A percentile compares a stretch with the other conserved stretches of the same genome.
Evolutionary conservation across 2,888 invertebrate species (phyloP).

Genomic region (Cabera pusaria): DNA sequence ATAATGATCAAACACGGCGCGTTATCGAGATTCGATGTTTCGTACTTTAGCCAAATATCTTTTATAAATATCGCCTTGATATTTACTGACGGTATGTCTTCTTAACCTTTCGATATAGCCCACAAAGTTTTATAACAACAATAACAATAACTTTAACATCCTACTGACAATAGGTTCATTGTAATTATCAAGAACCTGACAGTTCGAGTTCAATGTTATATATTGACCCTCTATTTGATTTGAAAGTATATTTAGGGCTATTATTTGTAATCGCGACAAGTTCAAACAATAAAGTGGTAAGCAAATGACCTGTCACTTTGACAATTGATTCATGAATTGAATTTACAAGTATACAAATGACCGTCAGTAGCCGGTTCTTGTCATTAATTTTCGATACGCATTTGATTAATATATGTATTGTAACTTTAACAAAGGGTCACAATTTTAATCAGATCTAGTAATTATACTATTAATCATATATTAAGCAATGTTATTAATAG

Average conservation of each 20-base stretch:
- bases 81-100: constrained; percentile 24
- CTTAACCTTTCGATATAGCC: constrained; percentile 27
- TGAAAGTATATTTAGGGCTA: constrained; percentile 60
- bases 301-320: constrained; percentile 67
- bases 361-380: constrained; percentile 50
- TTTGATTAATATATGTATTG: constrained; percentile 52
- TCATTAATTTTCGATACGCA: constrained; percentile 51
- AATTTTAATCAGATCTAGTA: constrained; percentile 23
- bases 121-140: constrained; percentile 32
- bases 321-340: constrained; percentile 64
- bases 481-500: constrained; percentile 10
- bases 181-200: constrained; percentile 49
- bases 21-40: constrained; percentile 24
- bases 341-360: constrained; percentile 44
- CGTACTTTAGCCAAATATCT: constrained; percentile 17
- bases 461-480: constrained; percentile 19
- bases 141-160: constrained; percentile 32
- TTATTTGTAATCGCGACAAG: constrained; percentile 29
- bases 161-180: constrained; percentile 44
- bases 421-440: constrained; percentile 33
- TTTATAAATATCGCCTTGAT: constrained; percentile 31
- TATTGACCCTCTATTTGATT: constrained; percentile 48
- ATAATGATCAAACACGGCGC: constrained; percentile 49
- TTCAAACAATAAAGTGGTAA: constrained; percentile 30
- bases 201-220: constrained; percentile 76